Conservation (phyloP, 2,113 vertebrate genomes). For the Bujurquina vittata region DNA sequence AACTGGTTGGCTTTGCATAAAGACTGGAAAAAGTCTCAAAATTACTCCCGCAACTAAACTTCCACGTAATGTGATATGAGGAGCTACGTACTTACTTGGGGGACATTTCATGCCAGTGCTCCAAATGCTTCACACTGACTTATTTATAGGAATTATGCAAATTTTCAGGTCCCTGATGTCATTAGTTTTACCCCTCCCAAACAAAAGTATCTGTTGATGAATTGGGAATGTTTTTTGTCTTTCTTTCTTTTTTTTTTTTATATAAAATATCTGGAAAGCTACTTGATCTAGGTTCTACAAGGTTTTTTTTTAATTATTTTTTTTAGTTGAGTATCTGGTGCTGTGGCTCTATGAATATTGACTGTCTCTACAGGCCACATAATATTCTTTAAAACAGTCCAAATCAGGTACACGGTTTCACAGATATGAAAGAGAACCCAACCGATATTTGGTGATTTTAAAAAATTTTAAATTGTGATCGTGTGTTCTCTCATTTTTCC, state of each 20-base stretch:
- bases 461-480: neutral
- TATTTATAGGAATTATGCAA: neutral
- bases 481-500: neutral
- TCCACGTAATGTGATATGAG: neutral
- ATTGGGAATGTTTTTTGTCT: neutral
- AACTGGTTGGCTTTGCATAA: neutral
- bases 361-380: neutral
- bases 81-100: neutral
- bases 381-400: neutral
- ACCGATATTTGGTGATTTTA: neutral
- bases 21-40: neutral
- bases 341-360: neutral
- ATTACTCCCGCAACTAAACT: neutral
- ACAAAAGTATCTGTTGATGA: neutral
- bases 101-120: rapidly evolving
- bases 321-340: neutral
- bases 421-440: neutral
- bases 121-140: neutral
- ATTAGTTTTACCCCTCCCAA: neutral
- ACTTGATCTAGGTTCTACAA: neutral
- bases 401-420: neutral
- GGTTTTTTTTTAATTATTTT: neutral
- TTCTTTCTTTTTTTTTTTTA: neutral
- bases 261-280: neutral
- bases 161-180: neutral